A percentile compares a stretch with the other conserved stretches of the same genome.
These are phyloP conservation scores for Eupithecia pulchellata DNA, from an alignment of 2,888 invertebrate genomes.

Conservation along the genomic window DNA sequence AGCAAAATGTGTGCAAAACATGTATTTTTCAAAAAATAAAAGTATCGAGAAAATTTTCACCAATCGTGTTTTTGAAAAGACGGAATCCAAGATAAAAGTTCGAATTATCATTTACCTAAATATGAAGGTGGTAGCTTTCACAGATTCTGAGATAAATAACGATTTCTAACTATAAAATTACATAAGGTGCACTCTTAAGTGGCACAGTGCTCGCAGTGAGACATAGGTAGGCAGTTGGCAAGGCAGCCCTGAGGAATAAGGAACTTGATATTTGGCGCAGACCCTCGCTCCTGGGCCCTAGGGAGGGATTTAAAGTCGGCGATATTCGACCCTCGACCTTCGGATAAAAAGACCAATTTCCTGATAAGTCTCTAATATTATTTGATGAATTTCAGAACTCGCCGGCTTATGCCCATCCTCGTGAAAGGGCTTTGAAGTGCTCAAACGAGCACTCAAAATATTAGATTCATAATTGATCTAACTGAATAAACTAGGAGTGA, in stretches of 20 bases:
- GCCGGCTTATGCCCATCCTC: slow-evolving; percentile 9
- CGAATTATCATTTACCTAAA: too few relatives aligned
- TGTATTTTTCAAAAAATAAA: too few relatives aligned
- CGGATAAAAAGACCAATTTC: slow-evolving; percentile 43
- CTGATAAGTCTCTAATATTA: slow-evolving; percentile 43
- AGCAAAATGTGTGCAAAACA: too few relatives aligned
- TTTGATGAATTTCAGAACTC: slow-evolving; percentile 35
- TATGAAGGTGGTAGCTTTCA: too few relatives aligned
- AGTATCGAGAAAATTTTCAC: too few relatives aligned
- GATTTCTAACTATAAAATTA: too few relatives aligned
- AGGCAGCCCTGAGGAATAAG: slow-evolving; percentile 35
- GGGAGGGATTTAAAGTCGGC: slow-evolving; percentile 46
- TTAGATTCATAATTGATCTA: slow-evolving; percentile 1
- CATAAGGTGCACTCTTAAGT: too few relatives aligned
- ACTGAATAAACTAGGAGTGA: background rate
- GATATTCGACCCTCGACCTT: slow-evolving; percentile 45
- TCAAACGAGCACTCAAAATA: slow-evolving; percentile 9
- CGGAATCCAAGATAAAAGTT: too few relatives aligned
- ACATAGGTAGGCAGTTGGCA: slow-evolving; percentile 23
- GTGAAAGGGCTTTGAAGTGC: slow-evolving; percentile 11
- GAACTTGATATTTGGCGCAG: slow-evolving; percentile 46
- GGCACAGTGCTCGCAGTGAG: background rate
- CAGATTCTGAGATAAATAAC: too few relatives aligned
- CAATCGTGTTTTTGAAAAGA: too few relatives aligned
- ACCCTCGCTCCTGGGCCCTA: slow-evolving; percentile 29